Conservation (phyloP, 2,113 vertebrate genomes). For the Cebus imitator region DNA sequence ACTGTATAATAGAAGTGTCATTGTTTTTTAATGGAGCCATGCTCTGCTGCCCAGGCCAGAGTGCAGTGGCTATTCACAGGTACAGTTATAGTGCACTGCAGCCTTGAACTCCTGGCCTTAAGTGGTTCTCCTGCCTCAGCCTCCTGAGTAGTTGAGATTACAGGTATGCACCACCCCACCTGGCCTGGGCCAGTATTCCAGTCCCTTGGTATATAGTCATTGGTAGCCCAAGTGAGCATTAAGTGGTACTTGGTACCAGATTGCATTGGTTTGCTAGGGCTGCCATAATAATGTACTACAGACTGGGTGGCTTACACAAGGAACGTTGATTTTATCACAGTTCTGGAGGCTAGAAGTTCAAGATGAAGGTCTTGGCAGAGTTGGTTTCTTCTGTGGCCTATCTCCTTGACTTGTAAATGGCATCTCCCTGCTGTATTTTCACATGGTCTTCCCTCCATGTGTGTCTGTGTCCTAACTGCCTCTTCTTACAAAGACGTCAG, state of each 20-base stretch:
- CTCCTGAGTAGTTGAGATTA: neutral
- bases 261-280: neutral
- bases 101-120: neutral
- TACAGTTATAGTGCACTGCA: neutral
- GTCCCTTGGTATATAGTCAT: neutral
- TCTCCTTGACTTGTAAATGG: neutral
- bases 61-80: neutral
- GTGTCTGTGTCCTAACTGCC: neutral
- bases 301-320: neutral
- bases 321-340: neutral
- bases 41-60: neutral
- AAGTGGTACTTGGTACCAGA: neutral
- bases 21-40: neutral
- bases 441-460: neutral
- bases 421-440: neutral
- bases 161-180: neutral
- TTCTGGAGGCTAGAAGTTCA: neutral
- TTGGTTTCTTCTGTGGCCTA: neutral
- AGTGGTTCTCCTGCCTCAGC: neutral
- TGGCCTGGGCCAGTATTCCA: neutral
- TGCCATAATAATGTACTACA: too few relatives aligned
- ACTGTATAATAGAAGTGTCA: rapidly evolving
- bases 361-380: neutral
- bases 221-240: neutral
- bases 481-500: neutral